Conservation (phyloP, 92 coral and sea anemone species). For the Metridium senile region DNA sequence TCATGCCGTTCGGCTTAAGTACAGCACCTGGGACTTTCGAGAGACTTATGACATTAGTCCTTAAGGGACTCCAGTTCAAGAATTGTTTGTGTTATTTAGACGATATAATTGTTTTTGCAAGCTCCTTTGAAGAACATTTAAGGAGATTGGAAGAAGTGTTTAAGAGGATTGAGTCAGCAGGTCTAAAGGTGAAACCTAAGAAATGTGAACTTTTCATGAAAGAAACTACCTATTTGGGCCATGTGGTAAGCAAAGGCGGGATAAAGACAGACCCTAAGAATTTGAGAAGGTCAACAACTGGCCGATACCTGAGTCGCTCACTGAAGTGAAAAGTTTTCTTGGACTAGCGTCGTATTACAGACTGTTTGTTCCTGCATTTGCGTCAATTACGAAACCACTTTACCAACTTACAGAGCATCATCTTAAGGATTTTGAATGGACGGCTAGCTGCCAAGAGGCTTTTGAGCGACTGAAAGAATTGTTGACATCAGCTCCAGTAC, state of each 20-base stretch:
- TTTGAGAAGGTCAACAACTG: slow-evolving; percentile 28
- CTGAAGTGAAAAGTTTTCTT: slow-evolving; percentile 48
- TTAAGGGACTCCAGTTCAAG: slow-evolving; percentile 46
- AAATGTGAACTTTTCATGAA: slow-evolving; percentile 41
- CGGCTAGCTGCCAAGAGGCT: slow-evolving; percentile 33
- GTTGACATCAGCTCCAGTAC: slow-evolving; percentile 42
- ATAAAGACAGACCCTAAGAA: slow-evolving; percentile 48
- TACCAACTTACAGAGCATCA: slow-evolving; percentile 51
- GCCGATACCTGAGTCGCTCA: slow-evolving; percentile 42
- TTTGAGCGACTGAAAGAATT: slow-evolving; percentile 44
- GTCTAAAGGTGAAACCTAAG: slow-evolving; percentile 47
- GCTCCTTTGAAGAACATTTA: slow-evolving; percentile 36
- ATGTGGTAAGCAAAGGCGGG: slow-evolving; percentile 48
- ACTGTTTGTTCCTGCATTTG: slow-evolving; percentile 55
- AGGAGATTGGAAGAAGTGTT: slow-evolving; percentile 43
- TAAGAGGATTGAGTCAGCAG: slow-evolving; percentile 27
- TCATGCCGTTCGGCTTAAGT: slow-evolving; percentile 48
- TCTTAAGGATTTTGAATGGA: slow-evolving; percentile 25
- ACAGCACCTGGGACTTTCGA: slow-evolving; percentile 54
- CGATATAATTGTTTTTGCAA: slow-evolving; percentile 44
- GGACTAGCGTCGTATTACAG: slow-evolving; percentile 53
- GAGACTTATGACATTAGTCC: slow-evolving; percentile 26
- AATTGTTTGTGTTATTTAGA: slow-evolving; percentile 42
- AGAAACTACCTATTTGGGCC: slow-evolving; percentile 39
- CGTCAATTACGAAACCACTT: slow-evolving; percentile 47